Base-by-base conservation (phyloP, 2,888 invertebrate species). In the Drosophila macrospina region DNA sequence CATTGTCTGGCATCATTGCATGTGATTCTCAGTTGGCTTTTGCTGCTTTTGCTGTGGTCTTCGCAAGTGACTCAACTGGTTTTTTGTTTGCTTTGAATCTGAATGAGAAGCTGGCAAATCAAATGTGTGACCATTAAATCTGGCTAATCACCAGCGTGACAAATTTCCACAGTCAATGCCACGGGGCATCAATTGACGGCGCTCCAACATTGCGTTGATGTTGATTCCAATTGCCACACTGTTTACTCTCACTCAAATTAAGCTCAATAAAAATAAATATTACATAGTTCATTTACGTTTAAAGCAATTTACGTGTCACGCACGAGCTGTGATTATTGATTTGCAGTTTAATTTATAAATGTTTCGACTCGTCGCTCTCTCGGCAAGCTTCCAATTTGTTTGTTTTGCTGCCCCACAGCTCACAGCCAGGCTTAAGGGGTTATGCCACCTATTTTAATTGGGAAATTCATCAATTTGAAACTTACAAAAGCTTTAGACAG, bases 21-120 rank as follows among this genome's bases (percentile, higher is more conserved):
- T 30, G 36, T 24, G 10, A 30, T 48, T 68, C 61, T 34, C 34
- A 44, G 15, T 37, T 41, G 48, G n/a, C 28, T 47, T n/a, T 47
- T n/a, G n/a, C 15, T 34, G 39, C 8, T 44, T 36, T 36, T 50
- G 20, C 5, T 26, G 39, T 13, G 20, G 39, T 47, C 50, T 41
- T 32, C 37, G 10, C 11, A 24, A 50, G 67, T 80, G 74, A 78
- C 34, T 78, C 71, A 81, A 62, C 52, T 16, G 57, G 41, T 56
- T 70, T 60, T 63, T 42, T 64, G 45, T 39, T 5, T 28, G 37
- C 26, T 34, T 36, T 34, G 4, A 41, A 26, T 26, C 11, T 16
- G 41, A 20, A 20, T 16, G 7, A 41, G 44, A 52, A 52, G 51
- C 41, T 32, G 36, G 52, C 45, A 20, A 60, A 45, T 74, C 47